phyloP scores from a whole-genome alignment of 2,888 invertebrate genomes.

The Empis stercorea region DNA sequence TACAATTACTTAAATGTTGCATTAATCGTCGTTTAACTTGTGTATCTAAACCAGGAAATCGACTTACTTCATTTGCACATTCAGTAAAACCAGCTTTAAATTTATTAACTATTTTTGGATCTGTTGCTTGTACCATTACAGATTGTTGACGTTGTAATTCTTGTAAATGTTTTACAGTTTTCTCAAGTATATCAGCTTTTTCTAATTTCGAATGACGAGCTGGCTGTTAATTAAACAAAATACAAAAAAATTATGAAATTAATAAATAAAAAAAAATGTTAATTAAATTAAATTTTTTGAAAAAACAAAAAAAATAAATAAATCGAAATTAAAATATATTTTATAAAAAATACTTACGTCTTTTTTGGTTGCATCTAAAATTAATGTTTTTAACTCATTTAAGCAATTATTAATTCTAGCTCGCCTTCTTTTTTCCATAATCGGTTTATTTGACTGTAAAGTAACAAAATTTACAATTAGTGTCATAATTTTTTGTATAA shows the following conservation, averaged over 20 bases:
- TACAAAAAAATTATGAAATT: slow-evolving; percentile 9
- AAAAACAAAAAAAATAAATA: too few species aligned
- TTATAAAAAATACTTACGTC: slow-evolving; percentile 54
- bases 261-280: slow-evolving; percentile 1
- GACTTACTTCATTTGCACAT: slow-evolving; percentile 71
- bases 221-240: slow-evolving; percentile 69
- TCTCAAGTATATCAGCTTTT: slow-evolving; percentile 90
- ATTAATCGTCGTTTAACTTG: slow-evolving; percentile 59
- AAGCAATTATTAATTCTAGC: slow-evolving; percentile 83
- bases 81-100: slow-evolving; percentile 81
- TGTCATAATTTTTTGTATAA: too few species aligned
- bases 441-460: slow-evolving; percentile 79
- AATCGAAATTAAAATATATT: slow-evolving; percentile 4
- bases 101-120: slow-evolving; percentile 71
- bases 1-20: slow-evolving; percentile 62
- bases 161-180: slow-evolving; percentile 87
- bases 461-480: slow-evolving; percentile 9
- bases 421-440: slow-evolving; percentile 82
- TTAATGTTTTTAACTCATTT: slow-evolving; percentile 73
- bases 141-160: slow-evolving; percentile 78
- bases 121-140: slow-evolving; percentile 67
- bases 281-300: background rate
- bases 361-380: slow-evolving; percentile 75
- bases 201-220: slow-evolving; percentile 87
- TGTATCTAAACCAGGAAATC: slow-evolving; percentile 61